Evolutionary conservation across 2,797 vertebrate species (phyloP).

Genomic region (Anisognathus igniventris): DNA sequence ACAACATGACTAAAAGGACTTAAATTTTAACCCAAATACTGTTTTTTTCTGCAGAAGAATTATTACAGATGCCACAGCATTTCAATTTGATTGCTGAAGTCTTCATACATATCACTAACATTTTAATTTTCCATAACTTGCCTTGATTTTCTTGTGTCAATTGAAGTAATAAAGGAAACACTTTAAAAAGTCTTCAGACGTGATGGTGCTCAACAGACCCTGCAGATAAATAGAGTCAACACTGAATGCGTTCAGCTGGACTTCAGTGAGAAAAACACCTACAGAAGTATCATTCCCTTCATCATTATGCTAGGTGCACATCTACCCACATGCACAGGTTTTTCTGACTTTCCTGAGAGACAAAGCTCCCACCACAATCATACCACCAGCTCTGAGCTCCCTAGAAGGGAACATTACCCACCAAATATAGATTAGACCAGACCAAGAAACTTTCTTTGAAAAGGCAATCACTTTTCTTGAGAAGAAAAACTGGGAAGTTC

Average conservation of each 20-base stretch:
- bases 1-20: neutral
- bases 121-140: neutral
- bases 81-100: neutral
- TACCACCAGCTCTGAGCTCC: neutral
- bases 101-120: neutral
- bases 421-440: fast-evolving
- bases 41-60: neutral
- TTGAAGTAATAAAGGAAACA: neutral
- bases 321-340: neutral
- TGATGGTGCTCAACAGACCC: neutral
- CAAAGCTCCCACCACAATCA: neutral
- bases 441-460: neutral
- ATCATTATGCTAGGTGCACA: neutral
- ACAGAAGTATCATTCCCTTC: neutral
- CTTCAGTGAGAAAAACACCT: neutral
- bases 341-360: neutral
- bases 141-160: neutral
- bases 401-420: neutral
- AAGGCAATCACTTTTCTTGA: neutral
- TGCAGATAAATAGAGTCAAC: neutral
- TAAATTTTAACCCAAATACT: neutral
- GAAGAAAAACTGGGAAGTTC: neutral
- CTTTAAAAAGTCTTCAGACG: neutral
- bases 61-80: neutral
- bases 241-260: neutral